phyloP scores from a whole-genome alignment of 2,888 invertebrate genomes.

The Molorchus minor region DNA sequence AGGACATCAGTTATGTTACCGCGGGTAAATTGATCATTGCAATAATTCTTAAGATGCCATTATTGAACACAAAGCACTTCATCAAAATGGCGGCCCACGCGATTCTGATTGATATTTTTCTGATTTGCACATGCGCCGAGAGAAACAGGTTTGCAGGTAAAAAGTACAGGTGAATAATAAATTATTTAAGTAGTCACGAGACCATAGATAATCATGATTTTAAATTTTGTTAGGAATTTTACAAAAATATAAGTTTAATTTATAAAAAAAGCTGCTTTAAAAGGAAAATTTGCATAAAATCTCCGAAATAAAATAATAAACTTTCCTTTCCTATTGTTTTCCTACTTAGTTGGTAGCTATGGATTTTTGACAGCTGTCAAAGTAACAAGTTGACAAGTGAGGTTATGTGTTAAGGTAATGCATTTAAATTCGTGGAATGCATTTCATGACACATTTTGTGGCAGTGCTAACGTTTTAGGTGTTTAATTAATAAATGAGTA shows the following conservation, averaged over 20 bases:
- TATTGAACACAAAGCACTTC: constrained; percentile 54
- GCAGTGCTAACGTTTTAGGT: constrained; percentile 14
- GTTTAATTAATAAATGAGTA: constrained; percentile 4
- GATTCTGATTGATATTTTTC: constrained; percentile 55
- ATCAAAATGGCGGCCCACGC: constrained; percentile 64
- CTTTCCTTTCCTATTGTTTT: background rate
- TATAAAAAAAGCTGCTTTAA: no score
- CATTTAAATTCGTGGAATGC: no score
- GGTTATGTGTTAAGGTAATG: background rate
- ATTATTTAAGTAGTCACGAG: no score
- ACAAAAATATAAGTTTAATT: no score
- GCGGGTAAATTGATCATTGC: constrained; percentile 33
- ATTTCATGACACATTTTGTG: constrained; percentile 3
- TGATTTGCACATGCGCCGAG: constrained; percentile 46
- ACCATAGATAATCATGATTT: no score
- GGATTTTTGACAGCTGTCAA: background rate
- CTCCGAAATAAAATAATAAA: no score
- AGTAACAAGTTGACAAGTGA: background rate
- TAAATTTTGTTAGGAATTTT: no score
- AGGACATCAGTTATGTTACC: constrained; percentile 27
- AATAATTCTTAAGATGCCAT: constrained; percentile 44
- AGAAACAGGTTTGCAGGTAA: constrained; percentile 32
- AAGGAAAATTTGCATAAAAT: no score
- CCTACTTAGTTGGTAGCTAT: background rate
- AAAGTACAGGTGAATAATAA: constrained; percentile 12